Evolutionary conservation across 2,113 vertebrate species (phyloP).

Genomic region (Butorides virescens): DNA sequence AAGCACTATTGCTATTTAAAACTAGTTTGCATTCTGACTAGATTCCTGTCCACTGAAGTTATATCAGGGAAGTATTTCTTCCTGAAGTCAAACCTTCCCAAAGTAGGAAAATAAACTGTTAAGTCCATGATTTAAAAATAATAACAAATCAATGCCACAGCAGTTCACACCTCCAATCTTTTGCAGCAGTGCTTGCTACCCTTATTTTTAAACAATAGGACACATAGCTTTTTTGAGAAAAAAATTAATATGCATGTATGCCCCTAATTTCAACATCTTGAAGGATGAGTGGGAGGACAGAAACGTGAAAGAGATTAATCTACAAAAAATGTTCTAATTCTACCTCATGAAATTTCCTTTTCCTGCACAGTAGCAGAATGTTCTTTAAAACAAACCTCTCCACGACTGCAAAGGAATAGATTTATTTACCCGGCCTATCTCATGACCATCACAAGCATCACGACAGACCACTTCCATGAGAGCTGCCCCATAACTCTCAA

Average conservation of each 20-base stretch:
- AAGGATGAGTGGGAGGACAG: neutral
- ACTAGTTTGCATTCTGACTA: neutral
- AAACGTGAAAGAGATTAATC: neutral
- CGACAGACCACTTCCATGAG: slow-evolving; percentile 98
- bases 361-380: neutral
- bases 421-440: slow-evolving; percentile 88
- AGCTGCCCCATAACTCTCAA: slow-evolving; percentile 92
- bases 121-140: neutral
- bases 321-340: neutral
- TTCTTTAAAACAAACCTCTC: neutral
- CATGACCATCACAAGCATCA: slow-evolving; percentile 96
- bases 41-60: neutral
- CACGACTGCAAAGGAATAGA: neutral
- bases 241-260: neutral
- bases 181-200: neutral
- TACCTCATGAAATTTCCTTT: neutral
- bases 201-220: neutral
- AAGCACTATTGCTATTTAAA: neutral
- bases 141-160: neutral
- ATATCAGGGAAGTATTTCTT: neutral
- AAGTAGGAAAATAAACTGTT: neutral
- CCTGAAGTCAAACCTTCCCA: neutral
- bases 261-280: neutral
- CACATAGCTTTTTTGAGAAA: neutral
- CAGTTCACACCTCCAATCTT: neutral